Base-by-base conservation (phyloP, 2,888 invertebrate species). In the Morinoia aosen region DNA sequence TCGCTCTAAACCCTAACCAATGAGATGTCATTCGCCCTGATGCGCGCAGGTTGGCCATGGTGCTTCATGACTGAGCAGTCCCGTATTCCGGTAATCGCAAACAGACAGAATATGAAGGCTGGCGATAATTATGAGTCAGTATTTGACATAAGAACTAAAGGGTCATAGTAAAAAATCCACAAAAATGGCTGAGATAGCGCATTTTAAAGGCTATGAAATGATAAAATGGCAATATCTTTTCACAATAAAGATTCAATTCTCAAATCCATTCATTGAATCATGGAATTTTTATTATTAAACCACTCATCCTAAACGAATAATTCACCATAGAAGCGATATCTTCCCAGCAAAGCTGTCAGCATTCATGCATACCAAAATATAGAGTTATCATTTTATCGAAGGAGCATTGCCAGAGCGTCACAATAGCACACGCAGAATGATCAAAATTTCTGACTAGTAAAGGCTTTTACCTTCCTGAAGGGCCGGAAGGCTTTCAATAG, bases 381-480 rank as follows among this genome's bases (percentile, higher is more conserved):
- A 76, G 76, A 33, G 76, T 33, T 76, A 33, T 76, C 76, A 76
- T 76, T 76, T 76, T 76, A 76, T 76, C 25, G 76, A 76, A 76
- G 76, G 76, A 76, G 33, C 25, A 33, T 25, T 76, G 76, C 76
- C 25, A 33, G 76, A 76, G 76, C 48, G 14, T 90, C 90, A 90
- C 90, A 90, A 90, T 90, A 48, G 48, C 90, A 90, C 39, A 33
- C 90, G 40, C 48, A 90, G 90, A 90, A 90, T 40, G 48, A 48
- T 48, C 90, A 48, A 90, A 90, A 90, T 90, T 90, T 76, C 33
- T 40, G 14, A 90, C 90, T 12, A 14, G 90, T 48, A 90, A 90
- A 90, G 40, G 90, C 90, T 90, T 90, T 90, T 90, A 90, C 90
- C 90, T 39, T 5, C 40, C 39, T 90, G 90, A 40, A 90, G 90